Base-by-base conservation (phyloP, 2,113 vertebrate genomes). In the Sinocyclocheilus anophthalmus region DNA sequence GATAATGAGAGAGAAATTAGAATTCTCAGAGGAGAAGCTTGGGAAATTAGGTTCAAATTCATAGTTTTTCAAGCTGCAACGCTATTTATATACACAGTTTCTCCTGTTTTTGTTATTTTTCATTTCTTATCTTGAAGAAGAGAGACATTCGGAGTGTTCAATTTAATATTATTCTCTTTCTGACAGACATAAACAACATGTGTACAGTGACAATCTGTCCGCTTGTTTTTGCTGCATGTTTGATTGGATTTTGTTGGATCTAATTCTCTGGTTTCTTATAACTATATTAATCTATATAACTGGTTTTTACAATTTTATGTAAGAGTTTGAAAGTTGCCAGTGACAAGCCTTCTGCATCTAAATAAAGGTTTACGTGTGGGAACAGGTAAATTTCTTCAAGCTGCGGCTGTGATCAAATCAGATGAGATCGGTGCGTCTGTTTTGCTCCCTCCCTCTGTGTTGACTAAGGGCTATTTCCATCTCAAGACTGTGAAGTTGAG, bases 1-100 rank as follows among this genome's bases (percentile, higher is more conserved):
- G 33, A 81, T 81, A 85, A 69, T 59, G 20, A 45, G 76, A 61
- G 76, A 37, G 30, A 82, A 84, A 81, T 87, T 14, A 59, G 39
- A 2, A 61, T 53, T 72, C 67, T 85, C 45, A 63, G 22, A 77
- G 76, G 37, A 83, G 63, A 76, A 78, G 48, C 3, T 20, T 61
- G 5, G 26, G 33, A 79, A 87, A 84, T 87, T 24, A 72, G 50
- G 6, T 67, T 39, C 8, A 30, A 1, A 18, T 45, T 65, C 3
- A 67, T 20, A 20, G 22, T 26, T 30, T 48, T 81, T 45, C 61
- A 48, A 8, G 11, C 39, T 18, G 59, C 8, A 18, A 81, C 7
- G 14, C 59, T 67, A 67, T 63, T 67, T 81, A 48, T 30, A 48
- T 30, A 48, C 26, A 33, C 48, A 20, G 22, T 59, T 59, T 39